Conservation (phyloP, 2,888 invertebrate genomes). For the Drosophila buzzatii region DNA sequence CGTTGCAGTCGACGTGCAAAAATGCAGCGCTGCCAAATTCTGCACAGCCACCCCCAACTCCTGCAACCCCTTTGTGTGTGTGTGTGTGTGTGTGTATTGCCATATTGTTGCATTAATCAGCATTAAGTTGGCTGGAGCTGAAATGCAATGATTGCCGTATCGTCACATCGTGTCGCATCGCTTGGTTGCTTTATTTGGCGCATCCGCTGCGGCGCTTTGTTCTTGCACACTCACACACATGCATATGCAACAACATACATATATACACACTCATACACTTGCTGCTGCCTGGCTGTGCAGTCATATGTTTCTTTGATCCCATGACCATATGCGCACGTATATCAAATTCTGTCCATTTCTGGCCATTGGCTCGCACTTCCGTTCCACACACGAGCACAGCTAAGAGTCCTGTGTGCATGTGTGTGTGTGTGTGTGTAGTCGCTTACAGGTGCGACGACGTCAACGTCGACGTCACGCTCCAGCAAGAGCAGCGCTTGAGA, state of each 20-base stretch:
- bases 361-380: slow-evolving; percentile 77
- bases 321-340: slow-evolving; percentile 54
- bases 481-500: slow-evolving; percentile 45
- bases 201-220: slow-evolving; percentile 71
- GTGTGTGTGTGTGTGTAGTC: slow-evolving; percentile 16
- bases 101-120: slow-evolving; percentile 51
- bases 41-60: slow-evolving; percentile 16
- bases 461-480: slow-evolving; percentile 32
- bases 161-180: slow-evolving; percentile 45
- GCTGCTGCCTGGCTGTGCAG: slow-evolving; percentile 7
- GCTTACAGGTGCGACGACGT: slow-evolving; percentile 55
- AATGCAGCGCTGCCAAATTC: slow-evolving; percentile 69
- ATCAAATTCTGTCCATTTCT: slow-evolving; percentile 71
- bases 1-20: slow-evolving; percentile 58
- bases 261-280: neutral
- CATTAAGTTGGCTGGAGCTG: slow-evolving; percentile 47
- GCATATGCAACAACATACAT: neutral
- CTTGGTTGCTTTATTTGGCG: slow-evolving; percentile 65
- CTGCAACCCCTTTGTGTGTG: slow-evolving; percentile 1
- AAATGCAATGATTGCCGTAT: slow-evolving; percentile 40
- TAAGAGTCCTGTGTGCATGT: slow-evolving; percentile 37
- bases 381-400: slow-evolving; percentile 33
- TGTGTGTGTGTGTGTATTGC: slow-evolving; percentile 16
- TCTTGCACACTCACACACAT: slow-evolving; percentile 13
- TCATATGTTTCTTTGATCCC: slow-evolving; percentile 45